phyloP scores from a whole-genome alignment of 2,797 vertebrate genomes.

The Poeciliopsis infans region DNA sequence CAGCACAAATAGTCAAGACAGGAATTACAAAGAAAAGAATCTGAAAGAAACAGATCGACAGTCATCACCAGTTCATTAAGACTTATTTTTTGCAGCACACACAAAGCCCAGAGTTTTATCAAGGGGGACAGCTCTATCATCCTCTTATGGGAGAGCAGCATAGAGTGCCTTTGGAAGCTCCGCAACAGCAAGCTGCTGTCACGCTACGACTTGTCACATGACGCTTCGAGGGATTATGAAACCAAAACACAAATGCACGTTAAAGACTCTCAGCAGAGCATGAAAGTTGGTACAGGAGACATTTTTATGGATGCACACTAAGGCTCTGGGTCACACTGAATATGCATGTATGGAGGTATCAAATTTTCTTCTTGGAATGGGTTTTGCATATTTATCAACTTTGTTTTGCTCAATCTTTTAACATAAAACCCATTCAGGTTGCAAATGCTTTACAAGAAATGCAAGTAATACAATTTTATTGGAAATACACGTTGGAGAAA shows the following conservation, averaged over 20 bases:
- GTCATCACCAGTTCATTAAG: slow-evolving; percentile 53
- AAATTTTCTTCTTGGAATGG: not conserved
- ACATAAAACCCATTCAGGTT: not conserved
- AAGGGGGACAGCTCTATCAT: slow-evolving; percentile 53
- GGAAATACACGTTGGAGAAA: not conserved
- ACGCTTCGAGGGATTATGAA: slow-evolving; percentile 56
- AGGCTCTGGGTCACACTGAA: slow-evolving; percentile 14
- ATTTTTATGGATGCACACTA: slow-evolving; percentile 8
- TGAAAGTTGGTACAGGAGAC: slow-evolving; percentile 17
- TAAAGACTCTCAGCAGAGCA: slow-evolving; percentile 31
- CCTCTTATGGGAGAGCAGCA: slow-evolving; percentile 49
- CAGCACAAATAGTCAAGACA: slow-evolving; percentile 21
- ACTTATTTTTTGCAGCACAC: slow-evolving; percentile 38
- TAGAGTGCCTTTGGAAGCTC: slow-evolving; percentile 55
- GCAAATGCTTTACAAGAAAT: not conserved
- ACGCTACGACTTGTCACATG: slow-evolving; percentile 54
- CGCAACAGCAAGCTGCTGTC: slow-evolving; percentile 63
- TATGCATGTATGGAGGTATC: slow-evolving; percentile 15
- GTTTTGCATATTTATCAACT: slow-evolving; percentile 4
- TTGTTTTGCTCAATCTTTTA: slow-evolving; percentile 4
- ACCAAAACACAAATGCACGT: slow-evolving; percentile 47
- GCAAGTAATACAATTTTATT: not conserved
- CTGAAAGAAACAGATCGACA: slow-evolving; percentile 45
- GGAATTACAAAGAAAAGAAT: slow-evolving; percentile 25
- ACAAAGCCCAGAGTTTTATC: slow-evolving; percentile 39